Conservation (phyloP, 2,113 vertebrate species). For the Stictonetta naevosa region DNA sequence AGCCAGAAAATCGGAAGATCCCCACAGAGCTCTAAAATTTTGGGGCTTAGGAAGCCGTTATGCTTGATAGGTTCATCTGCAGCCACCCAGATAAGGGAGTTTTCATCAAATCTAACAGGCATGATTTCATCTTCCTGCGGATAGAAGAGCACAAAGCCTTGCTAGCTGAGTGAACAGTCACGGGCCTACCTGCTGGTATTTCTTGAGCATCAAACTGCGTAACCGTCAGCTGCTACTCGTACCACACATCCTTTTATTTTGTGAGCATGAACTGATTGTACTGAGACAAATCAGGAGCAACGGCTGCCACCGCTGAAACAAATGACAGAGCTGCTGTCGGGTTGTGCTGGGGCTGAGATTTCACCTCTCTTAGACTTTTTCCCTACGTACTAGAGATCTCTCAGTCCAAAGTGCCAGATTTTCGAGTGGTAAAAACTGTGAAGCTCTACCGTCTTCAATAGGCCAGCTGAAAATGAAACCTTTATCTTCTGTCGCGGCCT, state of each 20-base stretch:
- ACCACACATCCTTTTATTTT: accelerated
- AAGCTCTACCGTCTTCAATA: neutral
- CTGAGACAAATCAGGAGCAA: neutral
- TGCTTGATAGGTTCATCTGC: slow-evolving; percentile 88
- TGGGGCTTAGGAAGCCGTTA: slow-evolving; percentile 87
- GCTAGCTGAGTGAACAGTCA: slow-evolving; percentile 29
- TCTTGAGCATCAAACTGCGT: slow-evolving; percentile 21
- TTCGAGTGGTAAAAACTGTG: neutral
- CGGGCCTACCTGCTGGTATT: slow-evolving; percentile 11
- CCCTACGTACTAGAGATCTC: neutral
- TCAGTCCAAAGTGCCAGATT: neutral
- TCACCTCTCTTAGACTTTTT: neutral
- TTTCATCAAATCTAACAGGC: slow-evolving; percentile 90
- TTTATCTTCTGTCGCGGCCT: neutral
- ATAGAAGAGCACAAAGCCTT: slow-evolving; percentile 55
- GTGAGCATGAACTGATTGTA: neutral
- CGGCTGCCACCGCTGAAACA: neutral
- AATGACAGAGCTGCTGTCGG: neutral
- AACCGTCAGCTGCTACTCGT: neutral
- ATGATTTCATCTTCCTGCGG: slow-evolving; percentile 90
- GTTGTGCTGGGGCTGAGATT: neutral
- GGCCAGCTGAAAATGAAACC: neutral
- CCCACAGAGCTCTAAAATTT: slow-evolving; percentile 88
- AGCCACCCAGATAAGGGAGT: slow-evolving; percentile 90
- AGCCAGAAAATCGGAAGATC: slow-evolving; percentile 94